Conservation (phyloP, 2,888 invertebrate species). For the Drosophila prostipennis region DNA sequence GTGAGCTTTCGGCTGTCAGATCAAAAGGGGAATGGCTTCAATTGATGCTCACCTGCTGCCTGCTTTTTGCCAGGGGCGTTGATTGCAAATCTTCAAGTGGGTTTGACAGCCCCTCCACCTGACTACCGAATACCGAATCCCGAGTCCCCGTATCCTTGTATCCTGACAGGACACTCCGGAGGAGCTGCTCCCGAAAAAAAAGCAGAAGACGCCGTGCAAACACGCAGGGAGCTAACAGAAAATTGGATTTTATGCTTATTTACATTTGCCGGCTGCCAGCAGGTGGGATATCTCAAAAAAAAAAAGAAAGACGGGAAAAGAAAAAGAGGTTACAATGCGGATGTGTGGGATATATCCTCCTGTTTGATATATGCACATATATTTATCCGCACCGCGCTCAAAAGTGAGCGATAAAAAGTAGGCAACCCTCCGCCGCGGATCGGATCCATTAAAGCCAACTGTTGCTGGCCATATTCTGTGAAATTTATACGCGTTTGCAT, state of each 20-base stretch:
- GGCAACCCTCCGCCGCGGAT: constrained; percentile 22
- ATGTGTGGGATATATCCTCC: constrained; percentile 15
- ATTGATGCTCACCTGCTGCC: constrained; percentile 46
- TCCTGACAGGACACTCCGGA: constrained; percentile 25
- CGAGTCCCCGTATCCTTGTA: not conserved
- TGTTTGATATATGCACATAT: constrained; percentile 8
- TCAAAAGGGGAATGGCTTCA: constrained; percentile 62
- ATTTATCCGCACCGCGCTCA: constrained; percentile 22
- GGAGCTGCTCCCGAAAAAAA: constrained; percentile 6
- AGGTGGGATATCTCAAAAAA: constrained; percentile 19
- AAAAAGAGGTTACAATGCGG: constrained; percentile 19
- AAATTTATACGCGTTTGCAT: constrained; percentile 36
- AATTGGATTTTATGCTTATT: constrained; percentile 67
- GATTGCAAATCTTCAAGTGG: constrained; percentile 58
- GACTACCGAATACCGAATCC: no score
- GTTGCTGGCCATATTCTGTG: constrained; percentile 37
- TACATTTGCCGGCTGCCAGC: constrained; percentile 45
- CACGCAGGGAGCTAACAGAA: constrained; percentile 42
- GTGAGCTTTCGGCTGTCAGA: constrained; percentile 49
- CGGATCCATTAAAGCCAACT: constrained; percentile 41
- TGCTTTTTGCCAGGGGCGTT: constrained; percentile 37
- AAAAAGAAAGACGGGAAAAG: no score
- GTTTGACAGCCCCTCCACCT: constrained; percentile 22
- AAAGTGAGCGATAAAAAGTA: constrained; percentile 23
- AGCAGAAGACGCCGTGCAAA: constrained; percentile 23